Evolutionary conservation across 2,797 vertebrate species (phyloP).

Genomic region (Thamnophis elegans): DNA sequence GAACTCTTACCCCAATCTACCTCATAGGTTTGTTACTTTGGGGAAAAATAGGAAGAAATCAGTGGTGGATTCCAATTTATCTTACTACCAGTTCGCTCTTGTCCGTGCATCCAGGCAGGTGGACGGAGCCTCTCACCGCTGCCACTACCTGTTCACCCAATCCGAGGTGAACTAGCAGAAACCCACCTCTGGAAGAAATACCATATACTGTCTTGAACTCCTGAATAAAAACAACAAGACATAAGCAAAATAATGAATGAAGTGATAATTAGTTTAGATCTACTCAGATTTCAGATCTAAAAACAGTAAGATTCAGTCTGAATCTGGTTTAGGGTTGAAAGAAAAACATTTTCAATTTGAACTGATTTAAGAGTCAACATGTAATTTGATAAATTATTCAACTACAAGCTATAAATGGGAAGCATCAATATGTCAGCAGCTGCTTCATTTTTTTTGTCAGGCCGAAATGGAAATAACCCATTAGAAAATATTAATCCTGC

Average conservation of each 20-base stretch:
- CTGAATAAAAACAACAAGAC: neutral
- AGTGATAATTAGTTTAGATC: neutral
- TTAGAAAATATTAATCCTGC: neutral
- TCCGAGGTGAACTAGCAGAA: too few species aligned
- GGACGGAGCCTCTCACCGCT: too few species aligned
- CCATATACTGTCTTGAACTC: neutral
- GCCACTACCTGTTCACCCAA: too few species aligned
- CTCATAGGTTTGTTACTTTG: neutral
- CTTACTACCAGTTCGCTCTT: too few species aligned
- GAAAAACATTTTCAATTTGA: neutral
- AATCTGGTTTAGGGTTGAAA: neutral
- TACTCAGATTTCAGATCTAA: neutral
- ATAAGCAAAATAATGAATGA: neutral
- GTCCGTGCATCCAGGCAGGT: too few species aligned
- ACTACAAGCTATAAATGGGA: neutral
- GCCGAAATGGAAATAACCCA: neutral
- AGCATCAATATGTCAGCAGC: neutral
- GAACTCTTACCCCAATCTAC: neutral
- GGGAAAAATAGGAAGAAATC: neutral
- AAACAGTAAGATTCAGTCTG: neutral
- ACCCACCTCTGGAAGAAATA: neutral
- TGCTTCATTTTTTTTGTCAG: neutral
- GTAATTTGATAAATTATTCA: neutral
- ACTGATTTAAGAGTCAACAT: neutral
- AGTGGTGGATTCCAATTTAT: too few species aligned